A percentile compares a stretch with the other conserved stretches of the same genome.
Conservation (phyloP, 23 tunicate species). For the Halocynthia roretzi region DNA sequence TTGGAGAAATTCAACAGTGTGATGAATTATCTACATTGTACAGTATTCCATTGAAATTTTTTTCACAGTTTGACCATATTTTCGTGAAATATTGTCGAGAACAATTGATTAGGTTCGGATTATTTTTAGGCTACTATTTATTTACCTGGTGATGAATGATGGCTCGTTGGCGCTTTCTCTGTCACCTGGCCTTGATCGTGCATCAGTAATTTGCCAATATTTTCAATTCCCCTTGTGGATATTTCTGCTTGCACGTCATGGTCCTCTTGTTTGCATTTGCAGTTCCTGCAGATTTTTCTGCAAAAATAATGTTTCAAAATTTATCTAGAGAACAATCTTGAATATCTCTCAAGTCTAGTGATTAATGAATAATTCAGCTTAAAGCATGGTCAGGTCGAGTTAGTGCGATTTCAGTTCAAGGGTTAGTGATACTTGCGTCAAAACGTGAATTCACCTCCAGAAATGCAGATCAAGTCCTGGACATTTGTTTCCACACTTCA, state of each 20-base stretch:
- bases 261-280: slow-evolving; percentile 93
- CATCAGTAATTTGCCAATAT: slow-evolving; percentile 81
- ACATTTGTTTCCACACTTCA: slow-evolving; percentile 85
- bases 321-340: not conserved
- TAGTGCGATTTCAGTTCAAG: no score
- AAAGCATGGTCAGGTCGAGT: no score
- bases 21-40: no score
- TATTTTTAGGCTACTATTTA: no score
- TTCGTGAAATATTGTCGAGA: no score
- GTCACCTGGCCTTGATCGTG: slow-evolving; percentile 45
- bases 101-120: no score
- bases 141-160: slow-evolving; percentile 6
- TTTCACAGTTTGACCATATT: no score
- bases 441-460: slow-evolving; percentile 58
- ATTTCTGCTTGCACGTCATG: slow-evolving; percentile 69
- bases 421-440: no score
- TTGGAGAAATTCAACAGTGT: no score
- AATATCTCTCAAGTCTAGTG: no score
- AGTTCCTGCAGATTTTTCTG: slow-evolving; percentile 88
- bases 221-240: slow-evolving; percentile 72
- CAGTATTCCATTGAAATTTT: no score
- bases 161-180: not conserved
- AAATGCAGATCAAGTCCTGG: slow-evolving; percentile 90
- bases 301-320: not conserved
- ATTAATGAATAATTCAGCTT: no score